Evolutionary conservation across 23 tunicate species (phyloP), one percentile per base, ranked within the genome.

Genomic region (Trididemnum miniatum): DNA sequence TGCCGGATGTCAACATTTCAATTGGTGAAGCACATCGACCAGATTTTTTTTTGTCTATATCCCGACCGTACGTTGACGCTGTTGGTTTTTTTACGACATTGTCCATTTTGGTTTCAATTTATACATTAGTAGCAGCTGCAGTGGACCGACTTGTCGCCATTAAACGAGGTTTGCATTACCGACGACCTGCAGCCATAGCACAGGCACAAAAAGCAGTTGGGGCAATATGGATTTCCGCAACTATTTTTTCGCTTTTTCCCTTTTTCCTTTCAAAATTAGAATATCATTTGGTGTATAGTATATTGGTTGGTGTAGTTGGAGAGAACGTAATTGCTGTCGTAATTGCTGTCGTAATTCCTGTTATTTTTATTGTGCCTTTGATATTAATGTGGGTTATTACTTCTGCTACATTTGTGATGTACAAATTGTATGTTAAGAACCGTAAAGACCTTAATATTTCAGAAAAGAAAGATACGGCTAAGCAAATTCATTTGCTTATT

Each of bases 61-160:
- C 84, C 35, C 49, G 24, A 2, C 5, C 69, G 12, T 84, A 74
- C 29, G 3, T 84, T 0, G 33, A 75, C 49, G 59, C 59, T 1
- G 73, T 75, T 18, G 88, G 88, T 0, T 74, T 84, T 35, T 84
- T 75, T 75, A 84, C 88, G 22, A 39, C 50, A 0, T 30, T 84
- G 15, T 35, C 74, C 1, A 5, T 84, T 2, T 39, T 34, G 31
- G 88, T 84, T 62, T 84, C 88, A 1, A 63, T 84, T 29, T 74
- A 59, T 30, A 74, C 88, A 0, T 63, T 84, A 62, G 88, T 63
- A 2, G 81, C 75, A 28, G 88, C 88, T 0, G 81, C 62, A 0
- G 1, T 74, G 0, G 88, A 84, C 65, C 73, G 88, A 0, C 60
- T 75, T 84, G 32, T 35, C n/a, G 95, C 95, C 18, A 33, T 89